Evolutionary conservation across 1,140 invertebrate species (phyloP).

Genomic region (Gryon sp.): DNA sequence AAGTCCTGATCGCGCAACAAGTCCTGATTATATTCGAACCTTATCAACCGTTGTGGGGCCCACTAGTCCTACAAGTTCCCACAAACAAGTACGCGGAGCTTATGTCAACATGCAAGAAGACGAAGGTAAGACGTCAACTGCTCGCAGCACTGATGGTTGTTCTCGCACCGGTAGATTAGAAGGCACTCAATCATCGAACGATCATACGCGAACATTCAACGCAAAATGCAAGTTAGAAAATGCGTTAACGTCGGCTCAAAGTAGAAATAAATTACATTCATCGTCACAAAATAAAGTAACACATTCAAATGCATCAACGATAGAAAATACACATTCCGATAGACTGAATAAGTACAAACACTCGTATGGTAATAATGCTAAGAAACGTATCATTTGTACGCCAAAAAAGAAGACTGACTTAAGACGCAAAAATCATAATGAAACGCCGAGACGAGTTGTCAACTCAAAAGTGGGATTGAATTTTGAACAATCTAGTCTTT

Average conservation of each 20-base stretch:
- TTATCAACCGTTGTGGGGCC: conserved; percentile 82
- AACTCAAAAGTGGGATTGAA: conserved; percentile 22
- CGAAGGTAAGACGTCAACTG: conserved; percentile 81
- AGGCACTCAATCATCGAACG: conserved; percentile 54
- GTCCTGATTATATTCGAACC: conserved; percentile 82
- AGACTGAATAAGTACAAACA: conserved; percentile 22
- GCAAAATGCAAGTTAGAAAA: conserved; percentile 22
- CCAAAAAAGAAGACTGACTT: conserved; percentile 27
- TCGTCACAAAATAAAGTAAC: not conserved
- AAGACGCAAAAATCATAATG: conserved; percentile 6
- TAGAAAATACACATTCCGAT: conserved; percentile 8
- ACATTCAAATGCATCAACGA: not conserved
- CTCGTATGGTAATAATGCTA: conserved; percentile 1
- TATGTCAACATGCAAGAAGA: conserved; percentile 86
- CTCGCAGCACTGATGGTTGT: conserved; percentile 77
- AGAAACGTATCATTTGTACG: conserved; percentile 25
- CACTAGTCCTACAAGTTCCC: conserved; percentile 76
- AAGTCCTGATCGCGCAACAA: conserved; percentile 80
- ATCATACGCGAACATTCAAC: conserved; percentile 43
- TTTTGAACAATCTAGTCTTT: conserved; percentile 57
- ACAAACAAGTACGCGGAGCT: conserved; percentile 80
- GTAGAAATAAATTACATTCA: not conserved
- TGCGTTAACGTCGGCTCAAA: conserved; percentile 42
- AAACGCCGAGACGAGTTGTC: conserved; percentile 39
- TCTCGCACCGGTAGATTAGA: conserved; percentile 72